Evolutionary conservation across 2,888 invertebrate genomes (phyloP), one percentile per base, ranked within the genome.

Genomic region (Diarsia mendica): DNA sequence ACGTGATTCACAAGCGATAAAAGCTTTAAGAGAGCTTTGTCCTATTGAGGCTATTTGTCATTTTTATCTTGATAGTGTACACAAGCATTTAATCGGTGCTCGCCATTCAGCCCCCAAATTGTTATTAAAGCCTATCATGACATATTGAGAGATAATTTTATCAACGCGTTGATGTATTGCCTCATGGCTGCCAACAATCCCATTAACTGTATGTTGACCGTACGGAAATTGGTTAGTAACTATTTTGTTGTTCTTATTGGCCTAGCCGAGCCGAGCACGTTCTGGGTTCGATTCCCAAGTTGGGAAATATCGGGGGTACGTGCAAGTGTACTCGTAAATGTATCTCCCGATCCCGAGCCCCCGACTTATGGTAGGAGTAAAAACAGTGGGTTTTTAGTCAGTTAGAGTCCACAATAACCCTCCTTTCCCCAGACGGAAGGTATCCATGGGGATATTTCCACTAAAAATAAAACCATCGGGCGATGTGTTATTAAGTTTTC

Each of bases 31-130:
- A 67, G 72, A 82, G 79, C 77, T 81, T 71, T 67, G 64, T 70
- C 13, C 53, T 66, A 79, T 68, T 74, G 76, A 77, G 67, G 75
- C 77, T 91, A 91, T 92, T 91, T 91, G 90, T 90, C 92, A 92
- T 90, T 92, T 88, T 95, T 95, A 95, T 95, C 95, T 84, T 76
- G 80, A 85, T 87, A 78, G 93, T 94, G 93, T 94, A 91, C 88
- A 86, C 51, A 90, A 88, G 86, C 89, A 90, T 77, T 77, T 93
- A 95, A 94, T 94, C 93, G 91, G 89, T 90, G 91, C 84, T 88
- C 85, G 88, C 87, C 89, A 92, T 91, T 93, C 89, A 89, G 87
- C 88, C 86, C 86, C 90, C 78, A 92, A 93, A 92, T 92, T 93
- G 93, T 93, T 94, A 94, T 93, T 94, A 90, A 89, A 88, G 86